phyloP scores from a whole-genome alignment of 2,888 invertebrate genomes.

The Syritta pipiens region DNA sequence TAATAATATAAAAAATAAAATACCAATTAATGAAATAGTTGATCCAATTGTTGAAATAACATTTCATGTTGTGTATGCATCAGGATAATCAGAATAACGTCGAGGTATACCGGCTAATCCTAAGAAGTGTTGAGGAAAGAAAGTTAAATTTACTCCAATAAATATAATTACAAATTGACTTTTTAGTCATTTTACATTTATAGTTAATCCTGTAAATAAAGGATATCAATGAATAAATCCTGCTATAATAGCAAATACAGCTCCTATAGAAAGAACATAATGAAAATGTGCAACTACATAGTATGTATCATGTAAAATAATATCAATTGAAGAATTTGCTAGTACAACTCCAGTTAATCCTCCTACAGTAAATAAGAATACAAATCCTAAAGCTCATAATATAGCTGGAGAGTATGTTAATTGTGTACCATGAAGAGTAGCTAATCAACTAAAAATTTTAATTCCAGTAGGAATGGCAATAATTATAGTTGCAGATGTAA shows the following conservation, averaged over 20 bases:
- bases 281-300: constrained; percentile 92
- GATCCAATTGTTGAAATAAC: constrained; percentile 85
- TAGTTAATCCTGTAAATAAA: constrained; percentile 82
- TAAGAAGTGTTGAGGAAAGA: constrained; percentile 90
- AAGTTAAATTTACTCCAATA: constrained; percentile 88
- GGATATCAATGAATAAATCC: constrained; percentile 87
- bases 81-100: constrained; percentile 87
- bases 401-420: constrained; percentile 82
- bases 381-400: constrained; percentile 87
- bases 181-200: constrained; percentile 83
- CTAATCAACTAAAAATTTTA: constrained; percentile 90
- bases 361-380: constrained; percentile 88
- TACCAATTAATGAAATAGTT: constrained; percentile 82
- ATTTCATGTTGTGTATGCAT: constrained; percentile 85
- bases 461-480: constrained; percentile 92
- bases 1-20: constrained; percentile 83
- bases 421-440: constrained; percentile 84
- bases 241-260: constrained; percentile 88
- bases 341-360: constrained; percentile 85
- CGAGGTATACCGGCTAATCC: constrained; percentile 87
- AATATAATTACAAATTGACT: constrained; percentile 87
- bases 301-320: constrained; percentile 89
- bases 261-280: constrained; percentile 89
- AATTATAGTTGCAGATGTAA: constrained; percentile 91
- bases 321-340: constrained; percentile 88